A percentile compares a stretch with the other conserved stretches of the same genome.
phyloP scores from a whole-genome alignment of 2,888 invertebrate genomes.

The Lasioglossum marginatum region DNA sequence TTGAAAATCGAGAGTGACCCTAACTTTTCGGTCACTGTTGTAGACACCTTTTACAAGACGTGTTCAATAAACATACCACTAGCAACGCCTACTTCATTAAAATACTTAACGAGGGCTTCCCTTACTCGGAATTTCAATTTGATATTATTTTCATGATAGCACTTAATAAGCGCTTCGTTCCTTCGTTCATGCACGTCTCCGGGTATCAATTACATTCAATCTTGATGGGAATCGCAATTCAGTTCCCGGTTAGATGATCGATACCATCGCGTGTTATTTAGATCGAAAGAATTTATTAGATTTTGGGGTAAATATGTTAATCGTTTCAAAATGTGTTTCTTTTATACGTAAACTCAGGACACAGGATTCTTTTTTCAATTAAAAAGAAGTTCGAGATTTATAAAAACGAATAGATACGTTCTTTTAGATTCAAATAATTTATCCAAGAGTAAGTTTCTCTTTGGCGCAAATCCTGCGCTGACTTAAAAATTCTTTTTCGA shows the following conservation, averaged over 20 bases:
- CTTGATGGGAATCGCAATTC: conserved; percentile 15
- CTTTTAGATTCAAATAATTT: background rate
- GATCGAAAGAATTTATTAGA: background rate
- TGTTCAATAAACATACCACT: background rate
- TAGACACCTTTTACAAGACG: background rate
- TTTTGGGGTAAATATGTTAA: background rate
- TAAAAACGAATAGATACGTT: background rate
- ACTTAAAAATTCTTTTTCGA: background rate
- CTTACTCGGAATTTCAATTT: conserved; percentile 21
- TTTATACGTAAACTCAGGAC: background rate
- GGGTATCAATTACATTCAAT: conserved; percentile 28
- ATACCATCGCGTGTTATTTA: conserved; percentile 7
- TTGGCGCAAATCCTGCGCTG: background rate
- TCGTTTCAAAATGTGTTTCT: background rate
- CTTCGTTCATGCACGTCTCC: background rate
- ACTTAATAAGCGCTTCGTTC: conserved; percentile 14
- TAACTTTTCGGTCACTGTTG: background rate
- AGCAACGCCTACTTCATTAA: background rate
- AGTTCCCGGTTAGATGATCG: conserved; percentile 1
- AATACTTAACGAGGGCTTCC: conserved; percentile 20
- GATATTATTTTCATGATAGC: conserved; percentile 12
- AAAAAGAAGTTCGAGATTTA: too few species aligned
- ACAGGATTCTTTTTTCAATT: too few species aligned
- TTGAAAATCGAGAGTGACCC: background rate
- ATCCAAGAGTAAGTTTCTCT: background rate